phyloP scores from a whole-genome alignment of 1,140 invertebrate genomes.

The Temnothorax curvispinosus region DNA sequence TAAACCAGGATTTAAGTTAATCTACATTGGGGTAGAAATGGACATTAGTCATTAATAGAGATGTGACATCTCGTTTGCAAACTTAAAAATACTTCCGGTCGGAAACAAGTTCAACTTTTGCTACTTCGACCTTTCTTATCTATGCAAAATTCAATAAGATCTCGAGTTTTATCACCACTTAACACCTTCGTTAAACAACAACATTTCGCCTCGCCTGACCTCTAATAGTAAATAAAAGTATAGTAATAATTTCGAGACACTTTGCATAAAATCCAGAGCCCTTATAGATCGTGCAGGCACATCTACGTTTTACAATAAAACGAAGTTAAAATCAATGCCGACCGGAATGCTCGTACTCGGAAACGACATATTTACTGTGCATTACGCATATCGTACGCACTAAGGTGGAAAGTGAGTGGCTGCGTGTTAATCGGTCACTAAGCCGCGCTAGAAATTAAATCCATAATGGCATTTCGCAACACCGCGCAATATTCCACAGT shows the following conservation, averaged over 20 bases:
- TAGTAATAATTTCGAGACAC: background rate
- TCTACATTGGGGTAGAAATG: too few relatives aligned
- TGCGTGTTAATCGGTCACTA: background rate
- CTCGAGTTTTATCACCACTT: background rate
- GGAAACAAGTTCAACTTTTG: background rate
- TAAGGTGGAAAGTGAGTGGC: constrained; percentile 17
- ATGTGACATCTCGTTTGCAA: background rate
- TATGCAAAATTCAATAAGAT: background rate
- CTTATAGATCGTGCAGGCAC: background rate
- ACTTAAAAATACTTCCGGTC: background rate
- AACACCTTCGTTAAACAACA: background rate
- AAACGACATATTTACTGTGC: background rate
- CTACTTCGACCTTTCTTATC: background rate
- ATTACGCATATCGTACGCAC: background rate
- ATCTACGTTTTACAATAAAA: constrained; percentile 26
- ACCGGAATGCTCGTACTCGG: background rate
- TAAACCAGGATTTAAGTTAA: too few relatives aligned
- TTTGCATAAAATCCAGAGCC: background rate
- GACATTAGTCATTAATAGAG: too few relatives aligned
- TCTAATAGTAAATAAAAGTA: background rate
- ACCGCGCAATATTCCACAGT: background rate
- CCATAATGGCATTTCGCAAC: background rate
- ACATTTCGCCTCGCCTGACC: background rate
- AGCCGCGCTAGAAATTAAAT: constrained; percentile 28
- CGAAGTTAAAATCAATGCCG: background rate